These are phyloP conservation scores for Microcebus griseorufus DNA, from an alignment of 2,113 vertebrate genomes.

Conservation along the genomic window DNA sequence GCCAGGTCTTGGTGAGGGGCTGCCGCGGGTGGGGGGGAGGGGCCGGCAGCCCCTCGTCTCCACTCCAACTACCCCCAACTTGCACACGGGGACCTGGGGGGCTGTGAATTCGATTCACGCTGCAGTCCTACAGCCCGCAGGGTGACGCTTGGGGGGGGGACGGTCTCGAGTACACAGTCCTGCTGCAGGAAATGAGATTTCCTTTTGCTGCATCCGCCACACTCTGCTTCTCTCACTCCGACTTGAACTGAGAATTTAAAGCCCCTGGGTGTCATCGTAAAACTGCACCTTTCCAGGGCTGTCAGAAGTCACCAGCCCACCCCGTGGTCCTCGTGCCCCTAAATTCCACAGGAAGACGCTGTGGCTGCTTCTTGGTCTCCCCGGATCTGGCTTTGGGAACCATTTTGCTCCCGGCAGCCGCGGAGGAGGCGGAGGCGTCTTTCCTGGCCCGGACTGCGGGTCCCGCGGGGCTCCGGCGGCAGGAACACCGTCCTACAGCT, in stretches of 20 bases:
- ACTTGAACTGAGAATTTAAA: neutral
- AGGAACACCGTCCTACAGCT: too few relatives aligned
- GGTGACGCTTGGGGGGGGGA: neutral
- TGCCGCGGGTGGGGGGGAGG: neutral
- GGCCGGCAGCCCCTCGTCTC: neutral
- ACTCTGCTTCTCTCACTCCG: neutral
- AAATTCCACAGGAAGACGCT: neutral
- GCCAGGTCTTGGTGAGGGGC: too few relatives aligned
- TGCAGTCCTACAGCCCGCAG: neutral
- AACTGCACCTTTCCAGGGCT: neutral
- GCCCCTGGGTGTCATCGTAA: neutral
- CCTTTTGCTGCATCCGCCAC: neutral
- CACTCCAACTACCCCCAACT: neutral
- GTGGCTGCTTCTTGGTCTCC: neutral
- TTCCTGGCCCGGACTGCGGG: accelerated
- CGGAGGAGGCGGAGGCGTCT: neutral
- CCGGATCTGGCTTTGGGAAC: neutral
- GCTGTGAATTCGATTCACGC: neutral
- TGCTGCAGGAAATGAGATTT: neutral
- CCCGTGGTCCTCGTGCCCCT: neutral
- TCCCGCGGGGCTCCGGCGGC: too few relatives aligned
- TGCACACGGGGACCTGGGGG: neutral
- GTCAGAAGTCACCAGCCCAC: neutral
- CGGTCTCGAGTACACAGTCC: neutral
- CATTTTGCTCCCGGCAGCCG: neutral